A percentile compares a stretch with the other conserved stretches of the same genome.
These are phyloP conservation scores for Cybosia mesomella DNA, from an alignment of 2,888 invertebrate genomes.

Conservation along the genomic window DNA sequence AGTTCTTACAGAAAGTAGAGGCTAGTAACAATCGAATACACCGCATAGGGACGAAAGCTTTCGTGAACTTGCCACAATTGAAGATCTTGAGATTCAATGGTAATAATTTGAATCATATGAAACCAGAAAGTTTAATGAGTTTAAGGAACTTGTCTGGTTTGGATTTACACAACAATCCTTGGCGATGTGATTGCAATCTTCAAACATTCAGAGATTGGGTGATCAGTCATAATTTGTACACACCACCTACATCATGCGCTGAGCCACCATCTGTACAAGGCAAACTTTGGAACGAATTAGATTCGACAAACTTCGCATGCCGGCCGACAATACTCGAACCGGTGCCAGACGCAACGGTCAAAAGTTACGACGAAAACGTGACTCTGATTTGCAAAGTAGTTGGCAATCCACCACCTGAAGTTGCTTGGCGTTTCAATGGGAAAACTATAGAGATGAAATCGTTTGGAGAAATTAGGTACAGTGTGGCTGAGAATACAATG, in stretches of 20 bases:
- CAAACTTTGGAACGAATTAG: conserved; percentile 91
- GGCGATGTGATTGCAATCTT: conserved; percentile 96
- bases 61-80: conserved; percentile 90
- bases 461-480: conserved; percentile 83
- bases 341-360: conserved; percentile 86
- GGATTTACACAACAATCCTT: conserved; percentile 93
- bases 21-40: conserved; percentile 92
- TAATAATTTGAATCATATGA: conserved; percentile 91
- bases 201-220: conserved; percentile 93
- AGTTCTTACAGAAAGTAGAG: conserved; percentile 92
- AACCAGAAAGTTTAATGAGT: conserved; percentile 89
- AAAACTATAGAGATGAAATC: conserved; percentile 85
- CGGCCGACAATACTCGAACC: conserved; percentile 92
- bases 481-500: conserved; percentile 77
- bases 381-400: conserved; percentile 92
- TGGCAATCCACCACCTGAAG: conserved; percentile 92
- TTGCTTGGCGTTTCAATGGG: conserved; percentile 91
- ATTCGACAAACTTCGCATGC: conserved; percentile 93
- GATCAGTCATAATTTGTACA: conserved; percentile 91
- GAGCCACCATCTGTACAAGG: conserved; percentile 89
- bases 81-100: conserved; percentile 91
- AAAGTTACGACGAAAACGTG: conserved; percentile 90
- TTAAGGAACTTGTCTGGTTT: conserved; percentile 91
- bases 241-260: conserved; percentile 91
- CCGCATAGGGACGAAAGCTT: conserved; percentile 90